phyloP scores from a whole-genome alignment of 2,797 vertebrate genomes.

The Chelmon rostratus region DNA sequence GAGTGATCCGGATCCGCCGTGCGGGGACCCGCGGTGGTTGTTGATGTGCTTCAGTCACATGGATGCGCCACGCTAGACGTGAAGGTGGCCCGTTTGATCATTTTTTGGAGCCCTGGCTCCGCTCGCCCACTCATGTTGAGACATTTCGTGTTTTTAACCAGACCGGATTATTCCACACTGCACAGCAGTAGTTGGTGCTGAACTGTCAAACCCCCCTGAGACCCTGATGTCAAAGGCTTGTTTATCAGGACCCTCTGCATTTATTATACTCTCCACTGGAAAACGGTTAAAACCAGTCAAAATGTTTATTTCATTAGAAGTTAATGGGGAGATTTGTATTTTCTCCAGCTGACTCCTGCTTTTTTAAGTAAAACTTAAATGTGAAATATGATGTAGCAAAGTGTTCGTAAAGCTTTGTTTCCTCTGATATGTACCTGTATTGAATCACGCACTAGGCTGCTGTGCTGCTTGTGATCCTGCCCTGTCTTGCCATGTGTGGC shows the following conservation, averaged over 20 bases:
- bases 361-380: slow-evolving; percentile 9
- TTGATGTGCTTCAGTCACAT: slow-evolving; percentile 70
- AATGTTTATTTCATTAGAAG: background rate
- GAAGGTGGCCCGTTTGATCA: slow-evolving; percentile 48
- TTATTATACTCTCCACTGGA: slow-evolving; percentile 3
- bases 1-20: slow-evolving; percentile 37
- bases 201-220: slow-evolving; percentile 19
- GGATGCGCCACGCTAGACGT: slow-evolving; percentile 59
- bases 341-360: background rate
- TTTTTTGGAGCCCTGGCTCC: slow-evolving; percentile 31
- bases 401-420: background rate
- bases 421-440: background rate
- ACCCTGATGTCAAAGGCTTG: slow-evolving; percentile 23
- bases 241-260: slow-evolving; percentile 12
- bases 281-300: background rate
- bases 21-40: slow-evolving; percentile 33
- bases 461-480: background rate
- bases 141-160: slow-evolving; percentile 17
- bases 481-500: slow-evolving; percentile 5
- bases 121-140: slow-evolving; percentile 28
- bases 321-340: slow-evolving; percentile 8
- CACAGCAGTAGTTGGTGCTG: slow-evolving; percentile 1
- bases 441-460: background rate
- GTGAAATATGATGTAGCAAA: slow-evolving; percentile 3
- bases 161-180: background rate